phyloP scores from a whole-genome alignment of 2,888 invertebrate genomes.

The Xestia c-nigrum region DNA sequence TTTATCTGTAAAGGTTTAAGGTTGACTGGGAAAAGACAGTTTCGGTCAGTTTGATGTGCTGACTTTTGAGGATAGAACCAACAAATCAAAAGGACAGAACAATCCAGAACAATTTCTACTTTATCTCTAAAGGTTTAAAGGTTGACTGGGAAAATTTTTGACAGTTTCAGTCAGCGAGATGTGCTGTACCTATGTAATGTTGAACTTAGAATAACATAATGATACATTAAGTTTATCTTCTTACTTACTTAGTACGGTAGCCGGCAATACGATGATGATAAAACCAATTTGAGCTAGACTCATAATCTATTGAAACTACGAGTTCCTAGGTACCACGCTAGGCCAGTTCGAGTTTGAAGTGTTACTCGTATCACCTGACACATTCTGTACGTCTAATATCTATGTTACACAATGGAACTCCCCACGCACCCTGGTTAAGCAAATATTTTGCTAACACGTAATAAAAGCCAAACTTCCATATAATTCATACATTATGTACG shows the following conservation, averaged over 20 bases:
- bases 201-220: background rate
- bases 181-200: too few species aligned
- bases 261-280: background rate
- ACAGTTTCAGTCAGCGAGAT: too few species aligned
- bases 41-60: too few species aligned
- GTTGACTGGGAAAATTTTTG: too few species aligned
- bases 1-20: too few species aligned
- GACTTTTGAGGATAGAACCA: too few species aligned
- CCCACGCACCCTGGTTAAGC: conserved; percentile 30
- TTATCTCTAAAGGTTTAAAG: too few species aligned
- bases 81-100: too few species aligned
- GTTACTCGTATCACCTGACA: background rate
- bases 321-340: background rate
- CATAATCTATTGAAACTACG: background rate
- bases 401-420: conserved; percentile 40
- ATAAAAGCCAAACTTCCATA: conserved; percentile 49
- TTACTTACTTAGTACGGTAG: background rate
- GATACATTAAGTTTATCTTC: too few species aligned
- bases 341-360: background rate
- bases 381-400: conserved; percentile 14
- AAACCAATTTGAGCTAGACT: background rate
- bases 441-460: conserved; percentile 63
- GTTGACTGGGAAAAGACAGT: too few species aligned
- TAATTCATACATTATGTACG: conserved; percentile 29
- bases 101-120: too few species aligned